Percentiles rank a stretch among this genome's conserved stretches.
Conservation (phyloP, 2,113 vertebrate genomes). For the Cavia aperea region DNA sequence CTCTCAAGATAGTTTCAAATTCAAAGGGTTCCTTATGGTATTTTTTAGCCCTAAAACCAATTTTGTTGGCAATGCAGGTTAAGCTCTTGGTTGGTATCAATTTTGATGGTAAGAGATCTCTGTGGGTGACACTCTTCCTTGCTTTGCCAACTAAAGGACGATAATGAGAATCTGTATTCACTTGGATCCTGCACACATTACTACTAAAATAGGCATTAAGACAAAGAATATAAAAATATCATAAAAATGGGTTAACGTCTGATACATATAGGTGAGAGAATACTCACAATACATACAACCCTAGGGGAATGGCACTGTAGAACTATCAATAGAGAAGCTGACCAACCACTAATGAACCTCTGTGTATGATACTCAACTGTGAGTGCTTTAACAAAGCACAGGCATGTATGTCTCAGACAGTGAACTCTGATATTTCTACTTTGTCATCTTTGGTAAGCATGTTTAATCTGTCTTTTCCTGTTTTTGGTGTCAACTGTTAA, state of each 20-base stretch:
- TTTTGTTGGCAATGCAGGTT: not conserved
- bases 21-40: not conserved
- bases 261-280: not conserved
- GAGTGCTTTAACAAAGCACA: not conserved
- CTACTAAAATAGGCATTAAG: not conserved
- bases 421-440: not conserved
- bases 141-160: not conserved
- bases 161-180: not conserved
- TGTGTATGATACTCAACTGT: not conserved
- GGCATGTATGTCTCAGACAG: not conserved
- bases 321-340: not conserved
- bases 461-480: not conserved
- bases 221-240: not conserved
- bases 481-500: not conserved
- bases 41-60: not conserved
- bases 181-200: not conserved
- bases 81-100: not conserved
- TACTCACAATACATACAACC: not conserved
- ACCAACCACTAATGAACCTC: not conserved
- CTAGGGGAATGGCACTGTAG: not conserved
- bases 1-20: not conserved
- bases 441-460: not conserved
- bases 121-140: not conserved
- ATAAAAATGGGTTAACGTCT: not conserved
- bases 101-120: not conserved